Evolutionary conservation across 2,797 vertebrate genomes (phyloP).

Genomic region (Falco cherrug): DNA sequence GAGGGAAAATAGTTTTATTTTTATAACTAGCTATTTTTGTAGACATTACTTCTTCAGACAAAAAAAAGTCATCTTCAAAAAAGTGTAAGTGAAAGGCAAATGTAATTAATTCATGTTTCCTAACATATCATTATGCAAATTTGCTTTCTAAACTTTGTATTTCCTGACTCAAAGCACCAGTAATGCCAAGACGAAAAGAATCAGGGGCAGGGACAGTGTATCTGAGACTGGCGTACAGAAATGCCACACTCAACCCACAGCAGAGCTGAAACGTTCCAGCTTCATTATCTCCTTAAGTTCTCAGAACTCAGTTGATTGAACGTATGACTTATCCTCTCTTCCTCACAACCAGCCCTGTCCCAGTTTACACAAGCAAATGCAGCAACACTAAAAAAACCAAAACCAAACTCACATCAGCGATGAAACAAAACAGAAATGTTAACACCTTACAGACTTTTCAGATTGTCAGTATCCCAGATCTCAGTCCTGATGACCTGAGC

Average conservation of each 20-base stretch:
- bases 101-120: not conserved
- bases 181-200: not conserved
- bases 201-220: rapidly evolving
- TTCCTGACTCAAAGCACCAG: not conserved
- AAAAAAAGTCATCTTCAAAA: not conserved
- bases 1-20: not conserved
- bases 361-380: not conserved
- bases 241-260: not conserved
- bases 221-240: not conserved
- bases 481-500: not conserved
- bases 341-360: not conserved
- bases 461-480: not conserved
- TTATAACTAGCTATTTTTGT: not conserved
- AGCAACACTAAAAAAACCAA: not conserved
- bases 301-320: not conserved
- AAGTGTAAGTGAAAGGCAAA: not conserved
- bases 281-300: not conserved
- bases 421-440: not conserved
- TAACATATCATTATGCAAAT: not conserved
- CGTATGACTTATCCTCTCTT: not conserved
- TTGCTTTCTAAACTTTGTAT: not conserved
- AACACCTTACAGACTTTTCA: not conserved
- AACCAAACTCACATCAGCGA: not conserved
- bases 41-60: not conserved
- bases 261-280: not conserved